Conservation (phyloP, 2,888 invertebrate species). For the Polymixis flavicincta region DNA sequence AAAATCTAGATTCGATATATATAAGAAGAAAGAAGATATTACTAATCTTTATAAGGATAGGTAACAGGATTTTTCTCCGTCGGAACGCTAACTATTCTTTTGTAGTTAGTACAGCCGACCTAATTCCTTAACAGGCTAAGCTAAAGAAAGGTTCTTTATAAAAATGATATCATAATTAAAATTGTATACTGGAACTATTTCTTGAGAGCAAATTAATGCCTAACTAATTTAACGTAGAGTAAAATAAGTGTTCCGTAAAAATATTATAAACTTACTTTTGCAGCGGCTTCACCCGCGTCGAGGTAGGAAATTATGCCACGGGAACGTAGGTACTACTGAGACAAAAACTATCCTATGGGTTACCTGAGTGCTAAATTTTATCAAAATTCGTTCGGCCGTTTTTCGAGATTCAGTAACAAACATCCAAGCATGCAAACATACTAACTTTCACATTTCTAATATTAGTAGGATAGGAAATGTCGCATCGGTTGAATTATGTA, state of each 20-base stretch:
- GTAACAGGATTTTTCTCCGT: conserved; percentile 21
- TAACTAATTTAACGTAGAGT: background rate
- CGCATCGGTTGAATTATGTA: no score
- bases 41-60: conserved; percentile 38
- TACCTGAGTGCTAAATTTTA: no score
- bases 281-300: no score
- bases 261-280: no score
- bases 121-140: conserved; percentile 33
- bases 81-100: conserved; percentile 41
- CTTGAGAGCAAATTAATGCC: background rate
- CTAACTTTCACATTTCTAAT: no score
- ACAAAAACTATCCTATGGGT: no score
- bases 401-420: no score
- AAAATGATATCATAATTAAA: conserved; percentile 35
- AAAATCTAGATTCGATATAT: conserved; percentile 8
- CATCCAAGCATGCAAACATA: no score
- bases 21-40: conserved; percentile 32
- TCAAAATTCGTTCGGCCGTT: no score
- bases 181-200: conserved; percentile 9
- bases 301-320: no score
- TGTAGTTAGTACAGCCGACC: conserved; percentile 24
- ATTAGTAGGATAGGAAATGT: no score
- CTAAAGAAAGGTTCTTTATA: conserved; percentile 12
- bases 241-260: background rate
- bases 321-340: no score